Evolutionary conservation across 92 coral and sea anemone genomes (phyloP).

Genomic region (Epizoanthus ramosus): DNA sequence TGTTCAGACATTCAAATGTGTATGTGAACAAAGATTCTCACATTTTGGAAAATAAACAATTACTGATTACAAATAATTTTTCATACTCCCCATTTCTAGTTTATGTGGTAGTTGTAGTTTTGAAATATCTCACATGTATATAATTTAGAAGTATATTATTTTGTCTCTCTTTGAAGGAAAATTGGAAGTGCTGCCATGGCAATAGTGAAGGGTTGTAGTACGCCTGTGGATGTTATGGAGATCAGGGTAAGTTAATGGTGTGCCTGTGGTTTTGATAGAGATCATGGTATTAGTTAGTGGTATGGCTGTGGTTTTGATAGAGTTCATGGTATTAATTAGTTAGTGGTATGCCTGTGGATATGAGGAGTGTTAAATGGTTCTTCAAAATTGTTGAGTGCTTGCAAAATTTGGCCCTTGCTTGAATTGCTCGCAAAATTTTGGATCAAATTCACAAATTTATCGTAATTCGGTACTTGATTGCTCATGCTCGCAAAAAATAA

Average conservation of each 20-base stretch:
- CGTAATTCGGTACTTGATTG: no score
- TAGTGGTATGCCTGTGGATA: slow-evolving; percentile 64
- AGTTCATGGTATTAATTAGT: slow-evolving; percentile 60
- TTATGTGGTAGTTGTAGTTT: no score
- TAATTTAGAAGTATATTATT: background rate
- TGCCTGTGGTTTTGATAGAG: background rate
- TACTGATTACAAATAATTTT: no score
- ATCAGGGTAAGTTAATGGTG: slow-evolving; percentile 65
- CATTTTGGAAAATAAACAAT: no score
- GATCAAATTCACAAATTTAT: no score
- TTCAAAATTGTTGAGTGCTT: no score
- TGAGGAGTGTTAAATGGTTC: slow-evolving; percentile 8
- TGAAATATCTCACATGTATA: background rate
- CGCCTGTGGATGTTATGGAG: slow-evolving; percentile 91
- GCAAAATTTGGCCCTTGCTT: no score
- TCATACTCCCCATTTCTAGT: no score
- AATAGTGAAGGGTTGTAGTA: slow-evolving; percentile 78
- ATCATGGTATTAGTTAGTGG: slow-evolving; percentile 26
- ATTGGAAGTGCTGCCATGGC: slow-evolving; percentile 94
- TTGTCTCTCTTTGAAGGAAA: slow-evolving; percentile 56
- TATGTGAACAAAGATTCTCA: no score
- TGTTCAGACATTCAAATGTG: no score
- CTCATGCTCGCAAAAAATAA: no score
- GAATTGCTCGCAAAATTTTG: no score
- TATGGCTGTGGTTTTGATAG: slow-evolving; percentile 75